These are phyloP conservation scores for Diadegma fenestrale DNA, from an alignment of 2,888 invertebrate species.

Conservation along the genomic window DNA sequence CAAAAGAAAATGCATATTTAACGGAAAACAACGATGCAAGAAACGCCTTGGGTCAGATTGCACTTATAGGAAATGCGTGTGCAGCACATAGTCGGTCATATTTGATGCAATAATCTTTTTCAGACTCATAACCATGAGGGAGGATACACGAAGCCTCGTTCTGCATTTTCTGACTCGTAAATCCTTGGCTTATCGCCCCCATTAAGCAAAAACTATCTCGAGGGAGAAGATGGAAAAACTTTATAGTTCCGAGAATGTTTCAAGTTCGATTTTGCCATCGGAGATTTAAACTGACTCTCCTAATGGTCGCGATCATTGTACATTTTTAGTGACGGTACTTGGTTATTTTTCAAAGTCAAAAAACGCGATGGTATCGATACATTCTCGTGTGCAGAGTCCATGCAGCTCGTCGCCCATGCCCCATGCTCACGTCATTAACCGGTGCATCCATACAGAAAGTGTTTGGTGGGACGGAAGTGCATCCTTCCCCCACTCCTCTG, in stretches of 20 bases:
- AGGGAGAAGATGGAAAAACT: not conserved
- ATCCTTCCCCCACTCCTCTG: constrained; percentile 77
- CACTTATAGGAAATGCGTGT: too few species aligned
- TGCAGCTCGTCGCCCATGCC: constrained; percentile 56
- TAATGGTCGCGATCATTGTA: not conserved
- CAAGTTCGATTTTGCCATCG: not conserved
- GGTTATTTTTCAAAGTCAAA: constrained; percentile 12
- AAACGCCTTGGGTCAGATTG: too few species aligned
- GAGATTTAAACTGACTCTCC: not conserved
- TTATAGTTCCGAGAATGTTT: not conserved
- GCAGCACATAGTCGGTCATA: too few species aligned
- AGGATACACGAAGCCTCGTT: not conserved
- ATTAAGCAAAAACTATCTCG: not conserved
- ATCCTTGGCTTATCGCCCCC: not conserved
- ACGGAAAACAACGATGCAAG: too few species aligned
- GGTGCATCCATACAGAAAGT: constrained; percentile 78
- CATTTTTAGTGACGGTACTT: not conserved
- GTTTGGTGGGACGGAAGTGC: constrained; percentile 81
- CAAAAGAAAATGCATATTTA: too few species aligned
- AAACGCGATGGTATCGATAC: constrained; percentile 37
- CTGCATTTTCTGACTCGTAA: not conserved
- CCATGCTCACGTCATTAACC: constrained; percentile 70
- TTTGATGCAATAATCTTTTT: not conserved
- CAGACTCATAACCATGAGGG: not conserved
- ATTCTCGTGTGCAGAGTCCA: not conserved